Conservation (phyloP, 2,113 vertebrate genomes). For the Bathybates hornii region DNA sequence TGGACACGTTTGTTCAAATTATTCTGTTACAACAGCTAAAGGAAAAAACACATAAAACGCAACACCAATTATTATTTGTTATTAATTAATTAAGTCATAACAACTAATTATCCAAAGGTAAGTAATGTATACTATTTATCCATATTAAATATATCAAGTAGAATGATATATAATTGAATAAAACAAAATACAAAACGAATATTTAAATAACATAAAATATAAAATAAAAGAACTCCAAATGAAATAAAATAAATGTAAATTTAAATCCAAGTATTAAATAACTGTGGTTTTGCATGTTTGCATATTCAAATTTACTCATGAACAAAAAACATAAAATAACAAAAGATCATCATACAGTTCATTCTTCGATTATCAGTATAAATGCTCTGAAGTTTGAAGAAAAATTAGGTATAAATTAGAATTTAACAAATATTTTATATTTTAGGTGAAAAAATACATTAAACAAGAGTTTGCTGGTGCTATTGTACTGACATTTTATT, state of each 20-base stretch:
- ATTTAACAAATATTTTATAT: not conserved
- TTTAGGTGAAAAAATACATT: not conserved
- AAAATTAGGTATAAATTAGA: not conserved
- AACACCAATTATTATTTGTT: not conserved
- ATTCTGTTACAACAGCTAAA: not conserved
- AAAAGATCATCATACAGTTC: not conserved
- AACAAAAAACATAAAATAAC: not conserved
- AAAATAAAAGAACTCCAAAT: not conserved
- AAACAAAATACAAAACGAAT: not conserved
- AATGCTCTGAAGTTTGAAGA: not conserved
- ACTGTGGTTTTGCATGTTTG: not conserved
- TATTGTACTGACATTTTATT: not conserved
- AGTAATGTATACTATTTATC: not conserved
- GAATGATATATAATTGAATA: not conserved
- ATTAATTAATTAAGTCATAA: not conserved
- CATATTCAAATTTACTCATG: not conserved
- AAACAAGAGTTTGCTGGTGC: not conserved
- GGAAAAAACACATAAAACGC: not conserved
- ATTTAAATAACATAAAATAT: not conserved
- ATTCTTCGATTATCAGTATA: not conserved
- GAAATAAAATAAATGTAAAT: not conserved
- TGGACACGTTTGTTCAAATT: not conserved
- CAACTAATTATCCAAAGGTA: not conserved
- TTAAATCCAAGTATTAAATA: not conserved
- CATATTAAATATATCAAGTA: not conserved